Conservation (phyloP, 2,797 vertebrate genomes). For the Amblyraja radiata region DNA sequence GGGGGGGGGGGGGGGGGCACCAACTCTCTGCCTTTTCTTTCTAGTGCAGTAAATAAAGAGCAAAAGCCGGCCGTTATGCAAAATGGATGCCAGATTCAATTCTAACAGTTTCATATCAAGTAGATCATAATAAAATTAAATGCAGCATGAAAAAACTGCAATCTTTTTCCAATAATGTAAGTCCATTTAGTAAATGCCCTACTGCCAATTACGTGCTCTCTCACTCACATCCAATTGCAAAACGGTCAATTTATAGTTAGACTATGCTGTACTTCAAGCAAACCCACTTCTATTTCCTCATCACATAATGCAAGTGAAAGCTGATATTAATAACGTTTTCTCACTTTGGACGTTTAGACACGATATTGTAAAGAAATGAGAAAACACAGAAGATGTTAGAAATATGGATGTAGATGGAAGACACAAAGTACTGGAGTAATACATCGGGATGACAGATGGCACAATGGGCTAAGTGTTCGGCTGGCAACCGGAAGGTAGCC, state of each 20-base stretch:
- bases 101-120: not conserved
- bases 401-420: too few species aligned
- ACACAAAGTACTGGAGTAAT: too few species aligned
- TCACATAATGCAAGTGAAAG: not conserved
- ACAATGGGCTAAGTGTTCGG: too few species aligned
- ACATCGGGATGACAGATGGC: too few species aligned
- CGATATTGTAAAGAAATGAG: not conserved
- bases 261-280: not conserved
- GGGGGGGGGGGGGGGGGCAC: too few species aligned
- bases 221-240: not conserved
- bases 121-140: not conserved
- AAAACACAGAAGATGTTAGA: not conserved
- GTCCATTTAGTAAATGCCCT: not conserved
- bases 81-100: not conserved
- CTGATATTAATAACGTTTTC: not conserved
- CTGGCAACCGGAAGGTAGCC: too few species aligned
- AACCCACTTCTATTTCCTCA: not conserved
- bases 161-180: not conserved
- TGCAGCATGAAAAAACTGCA: not conserved
- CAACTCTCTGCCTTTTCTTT: not conserved
- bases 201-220: not conserved
- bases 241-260: not conserved
- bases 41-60: too few species aligned
- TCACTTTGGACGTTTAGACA: not conserved
- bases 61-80: not conserved